Evolutionary conservation across 2,797 vertebrate species (phyloP).

Genomic region (Phrynocephalus forsythii): DNA sequence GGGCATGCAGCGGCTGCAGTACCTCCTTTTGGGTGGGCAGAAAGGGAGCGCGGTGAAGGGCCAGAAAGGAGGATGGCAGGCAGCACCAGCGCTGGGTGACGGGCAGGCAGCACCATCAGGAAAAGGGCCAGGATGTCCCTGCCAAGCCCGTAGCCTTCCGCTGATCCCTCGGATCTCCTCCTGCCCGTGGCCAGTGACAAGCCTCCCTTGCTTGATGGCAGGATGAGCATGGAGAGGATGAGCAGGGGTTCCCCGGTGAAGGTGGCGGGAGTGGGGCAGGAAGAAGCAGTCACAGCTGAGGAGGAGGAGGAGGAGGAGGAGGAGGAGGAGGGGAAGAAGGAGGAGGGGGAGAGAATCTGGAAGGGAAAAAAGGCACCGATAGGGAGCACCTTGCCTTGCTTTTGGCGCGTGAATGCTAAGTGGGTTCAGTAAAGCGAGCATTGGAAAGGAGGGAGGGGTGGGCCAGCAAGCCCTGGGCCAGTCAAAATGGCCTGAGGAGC

Average conservation of each 20-base stretch:
- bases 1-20: not conserved
- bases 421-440: too few species aligned
- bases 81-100: slow-evolving; percentile 1
- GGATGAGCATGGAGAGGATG: slow-evolving; percentile 74
- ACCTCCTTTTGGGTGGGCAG: not conserved
- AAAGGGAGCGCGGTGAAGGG: not conserved
- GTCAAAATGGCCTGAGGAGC: too few species aligned
- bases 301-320: slow-evolving; percentile 62
- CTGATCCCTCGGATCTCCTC: slow-evolving; percentile 44
- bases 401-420: too few species aligned
- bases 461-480: too few species aligned
- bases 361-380: slow-evolving; percentile 52
- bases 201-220: slow-evolving; percentile 50
- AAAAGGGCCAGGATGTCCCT: slow-evolving; percentile 19
- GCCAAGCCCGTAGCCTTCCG: slow-evolving; percentile 56
- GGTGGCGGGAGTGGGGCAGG: slow-evolving; percentile 46
- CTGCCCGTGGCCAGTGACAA: slow-evolving; percentile 25
- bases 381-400: too few species aligned
- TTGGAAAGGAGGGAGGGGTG: too few species aligned
- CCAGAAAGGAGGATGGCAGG: not conserved
- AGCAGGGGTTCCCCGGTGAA: slow-evolving; percentile 59
- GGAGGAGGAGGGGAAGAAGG: slow-evolving; percentile 70
- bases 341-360: slow-evolving; percentile 63
- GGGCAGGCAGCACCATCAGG: not conserved
- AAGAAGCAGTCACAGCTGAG: slow-evolving; percentile 42